A percentile compares a stretch with the other conserved stretches of the same genome.
phyloP scores from a whole-genome alignment of 92 coral and sea anemone genomes.

The Zoanthus sansibaricus region DNA sequence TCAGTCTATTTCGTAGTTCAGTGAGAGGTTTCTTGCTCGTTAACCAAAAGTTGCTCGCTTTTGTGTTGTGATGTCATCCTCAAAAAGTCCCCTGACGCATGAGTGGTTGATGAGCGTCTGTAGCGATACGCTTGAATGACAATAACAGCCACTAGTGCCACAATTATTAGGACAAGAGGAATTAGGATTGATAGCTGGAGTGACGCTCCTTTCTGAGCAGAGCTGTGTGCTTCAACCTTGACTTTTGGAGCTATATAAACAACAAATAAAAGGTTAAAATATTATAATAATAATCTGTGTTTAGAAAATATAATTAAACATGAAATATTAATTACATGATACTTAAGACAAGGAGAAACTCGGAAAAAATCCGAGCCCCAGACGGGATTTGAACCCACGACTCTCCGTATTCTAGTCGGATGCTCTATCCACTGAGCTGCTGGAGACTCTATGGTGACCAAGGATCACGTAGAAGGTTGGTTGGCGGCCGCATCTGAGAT shows the following conservation, averaged over 20 bases:
- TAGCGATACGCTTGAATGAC: slow-evolving; percentile 1
- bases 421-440: too few relatives aligned
- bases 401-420: too few relatives aligned
- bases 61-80: not conserved
- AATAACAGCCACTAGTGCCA: slow-evolving; percentile 19
- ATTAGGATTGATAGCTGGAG: slow-evolving; percentile 34
- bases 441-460: too few relatives aligned
- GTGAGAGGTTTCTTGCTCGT: slow-evolving; percentile 31
- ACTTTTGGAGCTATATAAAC: not conserved
- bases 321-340: too few relatives aligned
- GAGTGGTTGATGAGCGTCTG: not conserved
- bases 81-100: not conserved
- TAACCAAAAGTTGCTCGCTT: not conserved
- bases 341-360: too few relatives aligned
- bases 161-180: slow-evolving; percentile 16
- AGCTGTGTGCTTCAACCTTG: not conserved
- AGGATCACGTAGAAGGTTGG: too few relatives aligned
- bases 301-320: too few relatives aligned
- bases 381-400: too few relatives aligned
- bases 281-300: too few relatives aligned
- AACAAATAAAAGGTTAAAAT: not conserved
- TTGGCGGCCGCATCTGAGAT: too few relatives aligned
- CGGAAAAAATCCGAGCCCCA: too few relatives aligned
- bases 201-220: not conserved
- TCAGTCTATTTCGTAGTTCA: not conserved